Conservation (phyloP, 2,797 vertebrate genomes). For the Chelidonichthys spinosus region DNA sequence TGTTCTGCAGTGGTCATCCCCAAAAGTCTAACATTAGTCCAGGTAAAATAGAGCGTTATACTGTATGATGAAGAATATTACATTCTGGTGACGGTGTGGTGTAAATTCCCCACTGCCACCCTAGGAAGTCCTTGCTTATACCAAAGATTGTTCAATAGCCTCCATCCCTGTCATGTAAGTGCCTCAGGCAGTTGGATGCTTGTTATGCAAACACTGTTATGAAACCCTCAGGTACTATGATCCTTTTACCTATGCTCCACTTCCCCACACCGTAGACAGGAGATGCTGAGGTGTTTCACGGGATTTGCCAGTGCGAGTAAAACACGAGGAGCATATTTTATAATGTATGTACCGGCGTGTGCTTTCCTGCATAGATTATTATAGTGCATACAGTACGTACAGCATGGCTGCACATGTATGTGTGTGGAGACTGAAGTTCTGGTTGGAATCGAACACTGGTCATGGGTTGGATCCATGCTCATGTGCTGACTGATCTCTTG, state of each 20-base stretch:
- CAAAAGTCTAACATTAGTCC: neutral
- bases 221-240: slow-evolving; percentile 38
- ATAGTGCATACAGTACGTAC: slow-evolving; percentile 3
- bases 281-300: slow-evolving; percentile 24
- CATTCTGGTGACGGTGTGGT: neutral
- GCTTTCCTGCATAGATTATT: neutral
- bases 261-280: slow-evolving; percentile 17
- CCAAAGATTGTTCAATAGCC: slow-evolving; percentile 40
- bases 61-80: neutral
- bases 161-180: slow-evolving; percentile 22
- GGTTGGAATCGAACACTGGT: slow-evolving; percentile 9
- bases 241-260: slow-evolving; percentile 28
- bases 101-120: neutral
- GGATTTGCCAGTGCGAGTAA: slow-evolving; percentile 25
- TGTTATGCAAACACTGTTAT: slow-evolving; percentile 55
- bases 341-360: slow-evolving; percentile 9
- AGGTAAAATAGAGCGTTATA: neutral
- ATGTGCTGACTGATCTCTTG: slow-evolving; percentile 22
- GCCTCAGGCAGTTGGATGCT: slow-evolving; percentile 30
- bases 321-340: slow-evolving; percentile 16
- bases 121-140: neutral
- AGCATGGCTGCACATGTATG: neutral
- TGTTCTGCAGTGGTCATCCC: neutral
- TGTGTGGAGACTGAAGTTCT: neutral
- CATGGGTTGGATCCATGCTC: slow-evolving; percentile 20